phyloP scores from a whole-genome alignment of 2,113 vertebrate species.

The Panthera uncia region DNA sequence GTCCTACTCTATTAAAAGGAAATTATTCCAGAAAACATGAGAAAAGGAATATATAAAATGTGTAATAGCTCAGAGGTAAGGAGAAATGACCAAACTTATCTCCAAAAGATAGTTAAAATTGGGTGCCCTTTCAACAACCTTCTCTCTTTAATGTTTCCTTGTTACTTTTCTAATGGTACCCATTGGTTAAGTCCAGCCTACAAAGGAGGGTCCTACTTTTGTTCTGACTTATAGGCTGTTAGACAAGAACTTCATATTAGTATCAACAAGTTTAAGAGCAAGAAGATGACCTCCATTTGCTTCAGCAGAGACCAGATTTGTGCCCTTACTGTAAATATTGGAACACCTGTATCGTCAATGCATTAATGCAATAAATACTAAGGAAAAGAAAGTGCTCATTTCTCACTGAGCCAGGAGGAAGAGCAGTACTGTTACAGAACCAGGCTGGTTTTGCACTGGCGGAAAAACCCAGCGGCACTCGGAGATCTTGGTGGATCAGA shows the following conservation, averaged over 20 bases:
- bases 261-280: neutral
- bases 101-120: neutral
- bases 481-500: too few relatives aligned
- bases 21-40: neutral
- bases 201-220: neutral
- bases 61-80: neutral
- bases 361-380: slow-evolving; percentile 45
- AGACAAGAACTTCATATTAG: neutral
- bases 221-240: neutral
- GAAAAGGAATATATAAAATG: neutral
- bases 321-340: neutral
- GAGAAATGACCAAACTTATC: neutral
- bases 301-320: slow-evolving; percentile 46
- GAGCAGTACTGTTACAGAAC: neutral
- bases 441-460: too few relatives aligned
- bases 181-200: neutral
- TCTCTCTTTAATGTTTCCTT: neutral
- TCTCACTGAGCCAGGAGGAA: slow-evolving; percentile 18
- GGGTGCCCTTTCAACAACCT: neutral
- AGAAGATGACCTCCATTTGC: neutral
- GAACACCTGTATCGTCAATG: slow-evolving; percentile 3
- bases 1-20: neutral
- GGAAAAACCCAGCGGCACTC: too few relatives aligned
- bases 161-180: neutral
- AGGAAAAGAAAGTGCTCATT: slow-evolving; percentile 39